phyloP scores from a whole-genome alignment of 1,140 invertebrate species.

The Chlorops oryzae region DNA sequence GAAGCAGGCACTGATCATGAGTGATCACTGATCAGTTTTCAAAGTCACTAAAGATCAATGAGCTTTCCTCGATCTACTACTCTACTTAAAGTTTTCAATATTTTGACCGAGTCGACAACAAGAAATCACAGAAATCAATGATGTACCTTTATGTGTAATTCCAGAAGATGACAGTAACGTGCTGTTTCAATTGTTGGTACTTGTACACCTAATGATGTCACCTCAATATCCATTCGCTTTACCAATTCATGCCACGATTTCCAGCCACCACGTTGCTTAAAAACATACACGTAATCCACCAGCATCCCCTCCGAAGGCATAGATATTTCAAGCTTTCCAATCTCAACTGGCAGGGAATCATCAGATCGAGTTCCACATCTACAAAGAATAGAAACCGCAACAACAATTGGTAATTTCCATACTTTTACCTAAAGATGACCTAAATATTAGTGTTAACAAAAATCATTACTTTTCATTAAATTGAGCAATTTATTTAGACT shows the following conservation, averaged over 20 bases:
- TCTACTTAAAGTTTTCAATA: no score
- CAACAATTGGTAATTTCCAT: background rate
- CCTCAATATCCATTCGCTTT: slow-evolving; percentile 41
- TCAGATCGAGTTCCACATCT: no score
- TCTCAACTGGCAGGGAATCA: slow-evolving; percentile 57
- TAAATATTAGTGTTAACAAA: background rate
- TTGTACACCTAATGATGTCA: slow-evolving; percentile 37
- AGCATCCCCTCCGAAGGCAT: slow-evolving; percentile 68
- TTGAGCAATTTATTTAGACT: no score
- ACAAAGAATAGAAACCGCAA: background rate
- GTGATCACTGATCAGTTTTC: no score
- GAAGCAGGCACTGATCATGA: no score
- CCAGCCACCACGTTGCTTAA: slow-evolving; percentile 70
- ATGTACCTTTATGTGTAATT: slow-evolving; percentile 55
- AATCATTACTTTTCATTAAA: no score
- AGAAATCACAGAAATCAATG: no score
- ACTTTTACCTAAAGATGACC: background rate
- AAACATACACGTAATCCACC: slow-evolving; percentile 75
- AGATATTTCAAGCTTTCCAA: slow-evolving; percentile 64
- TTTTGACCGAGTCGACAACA: no score
- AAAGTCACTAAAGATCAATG: no score
- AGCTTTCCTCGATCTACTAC: no score
- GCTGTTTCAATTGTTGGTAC: slow-evolving; percentile 81
- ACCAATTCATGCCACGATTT: slow-evolving; percentile 66
- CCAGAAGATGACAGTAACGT: slow-evolving; percentile 65